Conservation (phyloP, 2,888 invertebrate genomes). For the Agonum fuliginosum region DNA sequence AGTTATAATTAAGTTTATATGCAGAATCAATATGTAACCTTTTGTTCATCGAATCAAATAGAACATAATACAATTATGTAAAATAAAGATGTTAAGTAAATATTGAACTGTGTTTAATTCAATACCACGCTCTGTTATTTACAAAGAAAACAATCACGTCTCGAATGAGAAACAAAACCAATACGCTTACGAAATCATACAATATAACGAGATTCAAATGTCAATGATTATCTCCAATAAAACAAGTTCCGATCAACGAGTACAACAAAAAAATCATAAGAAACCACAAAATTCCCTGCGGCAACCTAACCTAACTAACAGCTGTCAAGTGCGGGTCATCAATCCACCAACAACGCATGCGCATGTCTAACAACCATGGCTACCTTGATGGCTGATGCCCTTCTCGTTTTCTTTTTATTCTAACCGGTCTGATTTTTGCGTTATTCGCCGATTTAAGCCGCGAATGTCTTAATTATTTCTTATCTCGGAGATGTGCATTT, state of each 20-base stretch:
- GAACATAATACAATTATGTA: not conserved
- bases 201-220: not conserved
- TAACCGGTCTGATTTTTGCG: conserved; percentile 49
- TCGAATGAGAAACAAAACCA: not conserved
- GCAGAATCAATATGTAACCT: too few relatives aligned
- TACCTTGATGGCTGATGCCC: not conserved
- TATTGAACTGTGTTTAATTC: too few relatives aligned
- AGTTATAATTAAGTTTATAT: too few relatives aligned
- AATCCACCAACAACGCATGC: conserved; percentile 8
- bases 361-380: conserved; percentile 5
- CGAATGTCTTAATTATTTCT: conserved; percentile 51
- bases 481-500: conserved; percentile 47
- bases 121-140: not conserved
- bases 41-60: too few relatives aligned
- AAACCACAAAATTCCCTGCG: not conserved
- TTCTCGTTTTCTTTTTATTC: conserved; percentile 10
- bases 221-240: conserved; percentile 4
- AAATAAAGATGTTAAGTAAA: not conserved
- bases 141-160: not conserved
- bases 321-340: conserved; percentile 20
- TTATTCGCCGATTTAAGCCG: conserved; percentile 27
- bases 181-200: not conserved
- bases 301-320: conserved; percentile 32
- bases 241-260: not conserved
- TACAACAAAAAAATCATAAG: not conserved